Conservation (phyloP, 53 echinoderm and acorn worm genomes). For the Henricia sp. region DNA sequence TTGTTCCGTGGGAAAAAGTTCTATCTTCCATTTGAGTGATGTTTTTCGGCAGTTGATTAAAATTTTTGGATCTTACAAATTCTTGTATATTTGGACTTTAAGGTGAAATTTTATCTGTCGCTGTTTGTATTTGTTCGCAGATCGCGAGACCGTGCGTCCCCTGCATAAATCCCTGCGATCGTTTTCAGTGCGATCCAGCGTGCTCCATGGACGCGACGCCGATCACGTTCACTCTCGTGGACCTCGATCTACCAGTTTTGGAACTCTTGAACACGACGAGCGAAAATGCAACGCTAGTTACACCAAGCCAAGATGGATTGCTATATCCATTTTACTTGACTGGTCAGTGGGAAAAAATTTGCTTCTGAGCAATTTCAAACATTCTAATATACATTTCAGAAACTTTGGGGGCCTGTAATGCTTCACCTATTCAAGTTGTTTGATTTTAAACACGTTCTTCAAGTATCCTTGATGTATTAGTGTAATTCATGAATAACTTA, state of each 20-base stretch:
- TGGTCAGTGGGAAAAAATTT: slow-evolving; percentile 27
- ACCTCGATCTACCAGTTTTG: slow-evolving; percentile 40
- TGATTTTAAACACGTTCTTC: too few relatives aligned
- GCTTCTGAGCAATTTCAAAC: too few relatives aligned
- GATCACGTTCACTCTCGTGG: slow-evolving; percentile 31
- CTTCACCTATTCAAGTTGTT: too few relatives aligned
- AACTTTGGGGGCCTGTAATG: too few relatives aligned
- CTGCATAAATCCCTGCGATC: slow-evolving; percentile 51
- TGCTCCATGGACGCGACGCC: slow-evolving; percentile 28
- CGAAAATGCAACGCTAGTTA: not conserved
- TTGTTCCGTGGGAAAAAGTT: not conserved
- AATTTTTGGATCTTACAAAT: too few relatives aligned
- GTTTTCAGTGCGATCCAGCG: slow-evolving; percentile 31
- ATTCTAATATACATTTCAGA: too few relatives aligned
- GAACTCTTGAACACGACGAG: not conserved
- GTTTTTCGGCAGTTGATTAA: too few relatives aligned
- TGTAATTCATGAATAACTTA: too few relatives aligned
- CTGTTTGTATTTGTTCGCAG: slow-evolving; percentile 6
- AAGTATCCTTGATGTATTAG: too few relatives aligned
- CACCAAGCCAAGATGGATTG: not conserved
- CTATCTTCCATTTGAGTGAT: too few relatives aligned
- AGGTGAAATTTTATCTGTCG: not conserved
- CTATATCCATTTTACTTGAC: slow-evolving; percentile 39
- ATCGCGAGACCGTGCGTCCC: slow-evolving; percentile 61
- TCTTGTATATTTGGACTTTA: too few relatives aligned